A percentile compares a stretch with the other conserved stretches of the same genome.
phyloP scores from a whole-genome alignment of 2,888 invertebrate genomes.

The Merodon equestris region DNA sequence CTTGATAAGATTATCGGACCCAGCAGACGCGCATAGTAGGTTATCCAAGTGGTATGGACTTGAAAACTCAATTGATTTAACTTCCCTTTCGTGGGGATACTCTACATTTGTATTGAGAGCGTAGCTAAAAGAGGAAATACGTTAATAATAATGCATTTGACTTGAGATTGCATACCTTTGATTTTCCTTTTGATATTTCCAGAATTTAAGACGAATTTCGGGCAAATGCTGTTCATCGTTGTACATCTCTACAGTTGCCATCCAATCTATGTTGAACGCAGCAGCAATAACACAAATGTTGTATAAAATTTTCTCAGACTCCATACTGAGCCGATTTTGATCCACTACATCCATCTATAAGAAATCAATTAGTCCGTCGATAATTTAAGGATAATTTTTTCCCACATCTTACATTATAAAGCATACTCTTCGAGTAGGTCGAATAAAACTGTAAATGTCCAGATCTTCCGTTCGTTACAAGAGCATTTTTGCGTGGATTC shows the following conservation, averaged over 20 bases:
- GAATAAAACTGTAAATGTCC: conserved; percentile 89
- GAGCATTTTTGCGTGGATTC: conserved; percentile 83
- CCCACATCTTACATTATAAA: conserved; percentile 84
- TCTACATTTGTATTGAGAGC: conserved; percentile 86
- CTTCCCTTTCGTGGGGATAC: conserved; percentile 83
- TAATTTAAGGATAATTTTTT: background rate
- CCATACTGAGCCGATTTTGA: conserved; percentile 85
- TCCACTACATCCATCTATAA: conserved; percentile 85
- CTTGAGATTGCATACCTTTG: conserved; percentile 80
- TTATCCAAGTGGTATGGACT: conserved; percentile 80
- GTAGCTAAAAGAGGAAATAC: conserved; percentile 80
- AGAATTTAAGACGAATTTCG: conserved; percentile 88
- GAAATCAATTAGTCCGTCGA: conserved; percentile 8
- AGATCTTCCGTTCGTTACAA: conserved; percentile 86
- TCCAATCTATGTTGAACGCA: conserved; percentile 86
- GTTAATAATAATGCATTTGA: conserved; percentile 80
- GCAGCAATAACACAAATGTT: conserved; percentile 84
- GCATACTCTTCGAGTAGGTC: conserved; percentile 82
- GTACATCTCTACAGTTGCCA: conserved; percentile 85
- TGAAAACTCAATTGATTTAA: conserved; percentile 82
- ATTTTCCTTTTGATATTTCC: conserved; percentile 82
- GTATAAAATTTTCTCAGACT: conserved; percentile 81
- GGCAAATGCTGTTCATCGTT: conserved; percentile 81
- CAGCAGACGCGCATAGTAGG: conserved; percentile 83
- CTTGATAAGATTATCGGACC: conserved; percentile 85